phyloP scores from a whole-genome alignment of 2,113 vertebrate genomes.

The Myrmecobius fasciatus region DNA sequence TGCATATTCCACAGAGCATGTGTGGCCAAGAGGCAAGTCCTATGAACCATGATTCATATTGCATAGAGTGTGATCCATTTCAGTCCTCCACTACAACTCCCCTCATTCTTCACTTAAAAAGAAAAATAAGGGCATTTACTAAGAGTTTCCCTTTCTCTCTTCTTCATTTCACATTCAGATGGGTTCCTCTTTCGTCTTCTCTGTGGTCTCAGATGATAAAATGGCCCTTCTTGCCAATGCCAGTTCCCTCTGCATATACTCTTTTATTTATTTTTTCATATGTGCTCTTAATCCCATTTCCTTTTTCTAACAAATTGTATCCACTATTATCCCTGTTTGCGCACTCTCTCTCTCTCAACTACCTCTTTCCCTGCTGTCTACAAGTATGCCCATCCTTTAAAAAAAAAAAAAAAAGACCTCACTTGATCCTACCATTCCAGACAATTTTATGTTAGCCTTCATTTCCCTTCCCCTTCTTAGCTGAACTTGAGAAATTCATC shows the following conservation, averaged over 20 bases:
- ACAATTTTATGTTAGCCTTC: not conserved
- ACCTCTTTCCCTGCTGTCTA: not conserved
- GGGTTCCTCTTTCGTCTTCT: not conserved
- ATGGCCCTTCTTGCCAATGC: not conserved
- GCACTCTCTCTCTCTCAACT: not conserved
- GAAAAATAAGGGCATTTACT: not conserved
- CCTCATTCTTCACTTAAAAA: not conserved
- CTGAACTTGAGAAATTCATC: not conserved
- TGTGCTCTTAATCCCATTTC: not conserved
- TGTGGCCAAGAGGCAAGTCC: not conserved
- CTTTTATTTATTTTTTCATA: not conserved
- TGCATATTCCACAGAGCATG: not conserved
- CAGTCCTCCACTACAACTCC: not conserved
- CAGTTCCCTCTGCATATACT: not conserved
- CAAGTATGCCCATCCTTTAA: not conserved
- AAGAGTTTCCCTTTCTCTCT: not conserved
- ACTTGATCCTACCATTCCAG: not conserved
- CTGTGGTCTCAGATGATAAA: not conserved
- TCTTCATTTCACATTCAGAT: not conserved
- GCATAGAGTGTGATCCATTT: not conserved
- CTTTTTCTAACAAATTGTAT: not conserved
- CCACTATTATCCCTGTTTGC: not conserved
- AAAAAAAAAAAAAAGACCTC: not conserved
- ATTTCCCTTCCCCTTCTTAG: not conserved
- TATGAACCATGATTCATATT: not conserved